A percentile compares a stretch with the other conserved stretches of the same genome.
These are phyloP conservation scores for Meda fulgida DNA, from an alignment of 2,797 vertebrate genomes.

Conservation along the genomic window DNA sequence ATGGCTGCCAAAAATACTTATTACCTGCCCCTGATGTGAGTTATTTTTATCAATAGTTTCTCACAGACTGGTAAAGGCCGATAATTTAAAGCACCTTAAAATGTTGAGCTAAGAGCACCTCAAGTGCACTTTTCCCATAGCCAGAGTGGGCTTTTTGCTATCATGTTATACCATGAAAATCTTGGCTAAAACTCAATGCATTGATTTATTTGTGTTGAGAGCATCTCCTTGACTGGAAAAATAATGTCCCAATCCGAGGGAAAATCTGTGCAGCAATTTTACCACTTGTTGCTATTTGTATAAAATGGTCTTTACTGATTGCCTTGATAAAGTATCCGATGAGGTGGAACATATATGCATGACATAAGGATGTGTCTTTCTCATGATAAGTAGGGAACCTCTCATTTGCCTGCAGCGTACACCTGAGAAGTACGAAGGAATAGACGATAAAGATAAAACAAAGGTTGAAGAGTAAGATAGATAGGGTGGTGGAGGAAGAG, in stretches of 20 bases:
- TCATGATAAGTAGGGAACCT: slow-evolving; percentile 13
- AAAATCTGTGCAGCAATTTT: not conserved
- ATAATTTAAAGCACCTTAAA: slow-evolving; percentile 36
- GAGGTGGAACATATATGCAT: slow-evolving; percentile 27
- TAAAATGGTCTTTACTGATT: slow-evolving; percentile 10
- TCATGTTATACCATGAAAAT: slow-evolving; percentile 15
- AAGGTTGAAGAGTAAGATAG: slow-evolving; percentile 18
- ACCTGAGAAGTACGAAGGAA: slow-evolving; percentile 72
- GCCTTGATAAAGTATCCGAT: not conserved
- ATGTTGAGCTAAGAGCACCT: slow-evolving; percentile 16
- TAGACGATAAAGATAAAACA: slow-evolving; percentile 36
- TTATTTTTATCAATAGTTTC: slow-evolving; percentile 56
- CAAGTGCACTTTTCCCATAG: slow-evolving; percentile 2
- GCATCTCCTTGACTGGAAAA: not conserved
- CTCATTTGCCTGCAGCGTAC: slow-evolving; percentile 69
- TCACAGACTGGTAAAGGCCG: slow-evolving; percentile 39
- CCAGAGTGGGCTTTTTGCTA: not conserved
- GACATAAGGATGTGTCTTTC: not conserved
- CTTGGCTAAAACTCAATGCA: slow-evolving; percentile 20
- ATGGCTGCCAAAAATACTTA: slow-evolving; percentile 52
- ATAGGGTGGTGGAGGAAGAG: slow-evolving; percentile 43
- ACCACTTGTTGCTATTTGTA: not conserved
- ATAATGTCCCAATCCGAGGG: not conserved
- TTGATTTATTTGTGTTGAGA: slow-evolving; percentile 12
- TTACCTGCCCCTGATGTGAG: slow-evolving; percentile 44